Conservation (phyloP, 2,797 vertebrate genomes). For the Enteromius viviparus region DNA sequence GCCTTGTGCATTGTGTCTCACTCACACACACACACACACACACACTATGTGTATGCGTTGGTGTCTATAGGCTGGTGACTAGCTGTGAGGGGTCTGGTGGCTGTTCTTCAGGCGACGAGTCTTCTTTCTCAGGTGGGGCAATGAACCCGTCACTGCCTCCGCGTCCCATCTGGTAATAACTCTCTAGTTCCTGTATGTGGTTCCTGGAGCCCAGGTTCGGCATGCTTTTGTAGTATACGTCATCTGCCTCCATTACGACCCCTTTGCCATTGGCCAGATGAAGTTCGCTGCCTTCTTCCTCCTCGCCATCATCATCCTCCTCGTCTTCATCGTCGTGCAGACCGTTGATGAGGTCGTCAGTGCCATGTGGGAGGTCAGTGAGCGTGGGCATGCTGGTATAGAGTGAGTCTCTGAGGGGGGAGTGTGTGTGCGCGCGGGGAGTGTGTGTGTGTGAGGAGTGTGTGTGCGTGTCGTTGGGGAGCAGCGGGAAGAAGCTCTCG, state of each 20-base stretch:
- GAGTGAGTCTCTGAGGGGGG: slow-evolving; percentile 91
- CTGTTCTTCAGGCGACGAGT: slow-evolving; percentile 85
- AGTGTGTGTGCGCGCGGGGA: slow-evolving; percentile 69
- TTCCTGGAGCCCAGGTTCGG: slow-evolving; percentile 95
- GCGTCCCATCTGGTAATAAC: slow-evolving; percentile 96
- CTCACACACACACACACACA: slow-evolving; percentile 28
- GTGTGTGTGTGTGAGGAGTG: slow-evolving; percentile 92
- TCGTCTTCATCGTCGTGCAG: slow-evolving; percentile 85
- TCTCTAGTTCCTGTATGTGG: slow-evolving; percentile 93
- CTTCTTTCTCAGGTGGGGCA: slow-evolving; percentile 90
- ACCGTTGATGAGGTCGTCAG: slow-evolving; percentile 69
- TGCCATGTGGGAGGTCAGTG: slow-evolving; percentile 82
- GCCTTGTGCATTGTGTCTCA: slow-evolving; percentile 61
- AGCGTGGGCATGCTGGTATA: slow-evolving; percentile 98
- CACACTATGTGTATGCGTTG: slow-evolving; percentile 55
- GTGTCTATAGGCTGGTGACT: slow-evolving; percentile 97
- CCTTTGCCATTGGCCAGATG: slow-evolving; percentile 85
- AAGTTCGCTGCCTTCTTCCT: slow-evolving; percentile 77
- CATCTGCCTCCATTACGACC: slow-evolving; percentile 83
- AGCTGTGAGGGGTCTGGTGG: slow-evolving; percentile 92
- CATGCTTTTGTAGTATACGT: slow-evolving; percentile 99
- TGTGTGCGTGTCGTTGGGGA: slow-evolving; percentile 90
- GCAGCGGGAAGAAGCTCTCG: slow-evolving; percentile 96
- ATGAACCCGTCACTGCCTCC: slow-evolving; percentile 98
- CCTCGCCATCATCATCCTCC: slow-evolving; percentile 76